Conservation (phyloP, 2,113 vertebrate species). For the Colistium nudipinnis region DNA sequence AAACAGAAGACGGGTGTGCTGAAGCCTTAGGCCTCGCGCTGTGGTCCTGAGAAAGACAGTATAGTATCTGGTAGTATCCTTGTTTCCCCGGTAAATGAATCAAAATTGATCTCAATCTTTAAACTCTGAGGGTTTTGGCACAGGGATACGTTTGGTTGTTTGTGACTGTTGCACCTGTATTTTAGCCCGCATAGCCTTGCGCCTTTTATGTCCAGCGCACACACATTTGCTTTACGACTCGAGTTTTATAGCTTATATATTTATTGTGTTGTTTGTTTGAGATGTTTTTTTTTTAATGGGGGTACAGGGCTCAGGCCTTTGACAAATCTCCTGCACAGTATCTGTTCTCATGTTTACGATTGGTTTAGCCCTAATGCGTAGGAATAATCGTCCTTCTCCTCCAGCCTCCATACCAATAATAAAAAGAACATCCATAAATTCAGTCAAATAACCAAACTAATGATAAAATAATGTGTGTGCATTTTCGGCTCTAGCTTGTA, state of each 20-base stretch:
- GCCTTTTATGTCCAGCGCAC: constrained; percentile 7
- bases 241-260: constrained; percentile 45
- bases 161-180: background rate
- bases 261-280: constrained; percentile 56
- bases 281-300: constrained; percentile 48
- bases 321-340: constrained; percentile 12
- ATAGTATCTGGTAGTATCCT: too few relatives aligned
- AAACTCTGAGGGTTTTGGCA: too few relatives aligned
- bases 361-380: constrained; percentile 29
- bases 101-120: too few relatives aligned
- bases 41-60: too few relatives aligned
- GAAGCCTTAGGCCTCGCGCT: background rate
- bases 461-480: constrained; percentile 17
- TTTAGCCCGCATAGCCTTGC: too few relatives aligned
- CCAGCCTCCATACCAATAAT: constrained; percentile 24
- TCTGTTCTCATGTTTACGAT: constrained; percentile 40
- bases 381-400: constrained; percentile 33
- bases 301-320: constrained; percentile 21
- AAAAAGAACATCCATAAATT: constrained; percentile 32
- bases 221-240: constrained; percentile 11
- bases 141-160: too few relatives aligned
- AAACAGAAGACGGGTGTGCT: background rate
- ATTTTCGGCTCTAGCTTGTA: constrained; percentile 21
- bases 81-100: too few relatives aligned
- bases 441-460: constrained; percentile 21